These are phyloP conservation scores for Morinoia aosen DNA, from an alignment of 2,888 invertebrate species.

Conservation along the genomic window DNA sequence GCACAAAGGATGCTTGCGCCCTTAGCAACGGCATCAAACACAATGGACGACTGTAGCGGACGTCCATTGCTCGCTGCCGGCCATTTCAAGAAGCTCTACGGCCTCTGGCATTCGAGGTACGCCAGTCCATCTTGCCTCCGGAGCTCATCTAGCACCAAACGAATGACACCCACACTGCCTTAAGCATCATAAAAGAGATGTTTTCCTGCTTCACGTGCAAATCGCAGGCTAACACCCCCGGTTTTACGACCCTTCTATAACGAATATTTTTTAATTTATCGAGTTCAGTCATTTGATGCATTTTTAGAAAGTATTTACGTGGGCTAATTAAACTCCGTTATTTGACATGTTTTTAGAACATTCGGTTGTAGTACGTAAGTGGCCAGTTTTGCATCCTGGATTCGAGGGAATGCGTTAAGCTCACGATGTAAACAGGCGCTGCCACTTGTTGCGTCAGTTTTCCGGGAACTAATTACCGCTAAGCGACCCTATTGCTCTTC, in stretches of 20 bases:
- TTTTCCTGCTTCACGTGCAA: not conserved
- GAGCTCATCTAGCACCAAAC: not conserved
- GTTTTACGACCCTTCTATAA: not conserved
- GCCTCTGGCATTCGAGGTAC: not conserved
- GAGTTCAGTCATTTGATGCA: not conserved
- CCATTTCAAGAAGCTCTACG: slow-evolving; percentile 10
- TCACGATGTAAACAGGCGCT: not conserved
- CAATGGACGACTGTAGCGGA: slow-evolving; percentile 9
- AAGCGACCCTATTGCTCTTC: not conserved
- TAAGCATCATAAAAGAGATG: not conserved
- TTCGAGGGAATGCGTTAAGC: not conserved
- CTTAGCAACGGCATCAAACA: slow-evolving; percentile 18
- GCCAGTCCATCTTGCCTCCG: slow-evolving; percentile 1
- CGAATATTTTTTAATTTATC: not conserved
- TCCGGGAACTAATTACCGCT: not conserved
- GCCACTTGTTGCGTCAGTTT: not conserved
- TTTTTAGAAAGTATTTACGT: not conserved
- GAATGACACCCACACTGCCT: slow-evolving; percentile 2
- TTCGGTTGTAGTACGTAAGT: not conserved
- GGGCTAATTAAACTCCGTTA: not conserved
- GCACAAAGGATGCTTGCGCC: slow-evolving; percentile 19
- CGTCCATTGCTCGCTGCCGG: slow-evolving; percentile 10
- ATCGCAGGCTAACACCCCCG: not conserved
- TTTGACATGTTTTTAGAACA: not conserved
- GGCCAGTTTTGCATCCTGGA: not conserved